Conservation (phyloP, 1,140 invertebrate species). For the Adoxophyes honmai region DNA sequence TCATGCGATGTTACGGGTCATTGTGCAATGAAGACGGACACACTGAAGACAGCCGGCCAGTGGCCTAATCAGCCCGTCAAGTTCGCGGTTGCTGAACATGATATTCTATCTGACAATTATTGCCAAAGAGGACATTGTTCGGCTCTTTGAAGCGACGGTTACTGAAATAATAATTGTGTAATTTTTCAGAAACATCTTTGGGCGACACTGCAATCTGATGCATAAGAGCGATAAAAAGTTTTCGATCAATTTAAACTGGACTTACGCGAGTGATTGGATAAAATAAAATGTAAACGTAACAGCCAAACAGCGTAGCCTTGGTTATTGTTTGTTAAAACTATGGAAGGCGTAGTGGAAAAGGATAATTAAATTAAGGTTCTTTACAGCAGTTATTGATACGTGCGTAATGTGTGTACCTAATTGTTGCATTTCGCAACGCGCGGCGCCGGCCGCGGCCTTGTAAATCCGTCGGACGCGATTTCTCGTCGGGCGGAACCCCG, state of each 20-base stretch:
- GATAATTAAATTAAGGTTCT: conserved; percentile 9
- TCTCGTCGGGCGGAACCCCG: conserved; percentile 6
- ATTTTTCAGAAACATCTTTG: conserved; percentile 9
- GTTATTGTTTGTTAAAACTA: background rate
- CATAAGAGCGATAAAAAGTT: no score
- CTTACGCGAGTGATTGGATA: no score
- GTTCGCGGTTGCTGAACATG: conserved; percentile 12
- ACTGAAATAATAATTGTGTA: conserved; percentile 1
- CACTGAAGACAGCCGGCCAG: background rate
- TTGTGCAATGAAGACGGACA: conserved; percentile 15
- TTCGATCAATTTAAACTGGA: no score
- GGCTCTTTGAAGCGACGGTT: background rate
- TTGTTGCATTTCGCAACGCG: conserved; percentile 7
- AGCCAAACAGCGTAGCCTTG: no score
- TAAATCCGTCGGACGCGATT: conserved; percentile 7
- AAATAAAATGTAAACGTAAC: no score
- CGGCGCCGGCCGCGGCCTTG: background rate
- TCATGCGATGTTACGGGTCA: conserved; percentile 7
- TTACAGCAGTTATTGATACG: conserved; percentile 4
- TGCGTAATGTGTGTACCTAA: background rate
- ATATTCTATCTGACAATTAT: conserved; percentile 2
- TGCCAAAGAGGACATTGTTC: conserved; percentile 3
- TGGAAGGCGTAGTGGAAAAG: background rate
- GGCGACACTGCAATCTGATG: background rate
- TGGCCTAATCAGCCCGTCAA: conserved; percentile 8